Percentiles rank a stretch among this genome's conserved stretches.
These are phyloP conservation scores for Anabas testudineus DNA, from an alignment of 2,797 vertebrate species.

Conservation along the genomic window DNA sequence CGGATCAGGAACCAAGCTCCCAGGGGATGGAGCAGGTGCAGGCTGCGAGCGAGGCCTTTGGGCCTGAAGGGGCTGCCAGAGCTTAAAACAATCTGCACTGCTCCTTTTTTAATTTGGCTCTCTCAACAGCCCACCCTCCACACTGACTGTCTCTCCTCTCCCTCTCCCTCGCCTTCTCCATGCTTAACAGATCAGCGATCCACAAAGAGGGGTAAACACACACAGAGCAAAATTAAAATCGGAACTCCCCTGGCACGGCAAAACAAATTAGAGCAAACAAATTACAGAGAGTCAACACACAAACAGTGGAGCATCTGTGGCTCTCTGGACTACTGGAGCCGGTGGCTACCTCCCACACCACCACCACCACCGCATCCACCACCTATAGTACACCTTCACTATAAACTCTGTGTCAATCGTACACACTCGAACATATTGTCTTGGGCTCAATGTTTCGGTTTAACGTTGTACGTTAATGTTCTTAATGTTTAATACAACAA, in stretches of 20 bases:
- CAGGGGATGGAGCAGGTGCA: constrained; percentile 98
- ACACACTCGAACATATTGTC: constrained; percentile 12
- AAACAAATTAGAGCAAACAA: constrained; percentile 99
- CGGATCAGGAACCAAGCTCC: constrained; percentile 96
- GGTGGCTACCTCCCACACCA: constrained; percentile 73
- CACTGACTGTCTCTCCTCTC: constrained; percentile 66
- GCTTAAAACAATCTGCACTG: constrained; percentile 97
- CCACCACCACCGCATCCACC: constrained; percentile 52
- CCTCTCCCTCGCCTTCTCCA: constrained; percentile 64
- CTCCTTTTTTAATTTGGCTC: constrained; percentile 95
- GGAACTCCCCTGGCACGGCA: constrained; percentile 96
- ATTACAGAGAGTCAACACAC: constrained; percentile 99
- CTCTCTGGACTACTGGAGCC: constrained; percentile 82
- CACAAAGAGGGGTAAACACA: constrained; percentile 99
- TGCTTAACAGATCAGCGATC: constrained; percentile 90
- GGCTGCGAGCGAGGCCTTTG: constrained; percentile 96
- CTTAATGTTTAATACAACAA: no score
- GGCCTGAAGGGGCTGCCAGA: constrained; percentile 95
- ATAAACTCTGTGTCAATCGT: constrained; percentile 38
- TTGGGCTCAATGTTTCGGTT: no score
- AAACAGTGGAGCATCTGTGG: constrained; percentile 94
- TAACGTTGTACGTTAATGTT: no score
- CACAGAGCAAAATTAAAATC: constrained; percentile 99
- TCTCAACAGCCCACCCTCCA: constrained; percentile 79
- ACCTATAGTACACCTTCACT: constrained; percentile 50